Conservation (phyloP, 2,888 invertebrate genomes). For the Phrixothrix hirtus region DNA sequence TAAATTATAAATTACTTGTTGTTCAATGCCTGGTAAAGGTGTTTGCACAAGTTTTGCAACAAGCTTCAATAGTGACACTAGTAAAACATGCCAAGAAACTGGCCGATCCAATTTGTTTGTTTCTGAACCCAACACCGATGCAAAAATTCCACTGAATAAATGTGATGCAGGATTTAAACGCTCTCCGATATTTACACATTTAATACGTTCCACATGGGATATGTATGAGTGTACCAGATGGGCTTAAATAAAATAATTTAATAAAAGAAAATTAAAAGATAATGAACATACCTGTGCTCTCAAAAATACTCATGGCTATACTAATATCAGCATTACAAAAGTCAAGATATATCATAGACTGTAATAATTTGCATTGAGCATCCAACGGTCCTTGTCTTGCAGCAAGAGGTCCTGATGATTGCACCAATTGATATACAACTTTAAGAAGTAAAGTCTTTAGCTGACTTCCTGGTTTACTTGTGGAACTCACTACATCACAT, state of each 20-base stretch:
- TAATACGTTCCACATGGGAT: conserved; percentile 60
- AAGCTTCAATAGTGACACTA: conserved; percentile 72
- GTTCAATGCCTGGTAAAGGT: conserved; percentile 60
- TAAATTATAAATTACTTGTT: conserved; percentile 43
- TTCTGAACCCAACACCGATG: conserved; percentile 70
- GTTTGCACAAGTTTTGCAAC: conserved; percentile 64
- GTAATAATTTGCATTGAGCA: conserved; percentile 73
- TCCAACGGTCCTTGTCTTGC: conserved; percentile 71
- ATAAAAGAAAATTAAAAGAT: no score
- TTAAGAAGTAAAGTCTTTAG: conserved; percentile 70
- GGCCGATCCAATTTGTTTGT: conserved; percentile 65
- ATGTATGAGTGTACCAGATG: conserved; percentile 61
- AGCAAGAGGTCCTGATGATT: conserved; percentile 65
- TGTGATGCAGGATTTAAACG: conserved; percentile 59
- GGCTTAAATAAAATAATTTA: conserved; percentile 50
- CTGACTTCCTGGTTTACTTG: conserved; percentile 60
- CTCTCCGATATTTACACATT: conserved; percentile 61
- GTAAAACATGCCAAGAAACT: conserved; percentile 72
- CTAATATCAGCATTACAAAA: conserved; percentile 71
- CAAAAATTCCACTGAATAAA: conserved; percentile 73
- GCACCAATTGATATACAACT: conserved; percentile 72
- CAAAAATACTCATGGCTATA: conserved; percentile 73
- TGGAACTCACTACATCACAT: conserved; percentile 63
- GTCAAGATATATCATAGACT: conserved; percentile 66
- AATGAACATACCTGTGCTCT: conserved; percentile 69